Evolutionary conservation across 2,113 vertebrate species (phyloP).

Genomic region (Elgaria multicarinata): DNA sequence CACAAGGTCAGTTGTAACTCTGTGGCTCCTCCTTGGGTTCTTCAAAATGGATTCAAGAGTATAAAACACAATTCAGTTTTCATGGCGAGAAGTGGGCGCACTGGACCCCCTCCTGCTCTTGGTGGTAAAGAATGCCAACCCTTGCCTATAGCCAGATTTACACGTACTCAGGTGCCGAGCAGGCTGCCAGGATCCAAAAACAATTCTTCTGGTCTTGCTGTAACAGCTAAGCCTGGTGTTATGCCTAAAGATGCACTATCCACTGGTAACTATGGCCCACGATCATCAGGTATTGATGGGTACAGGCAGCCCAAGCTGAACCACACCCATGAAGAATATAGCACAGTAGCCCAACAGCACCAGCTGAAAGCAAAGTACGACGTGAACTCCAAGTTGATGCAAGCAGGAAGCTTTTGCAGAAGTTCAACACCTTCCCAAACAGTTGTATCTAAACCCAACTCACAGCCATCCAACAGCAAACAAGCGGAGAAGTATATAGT

Average conservation of each 20-base stretch:
- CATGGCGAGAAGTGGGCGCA: conserved; percentile 82
- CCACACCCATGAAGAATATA: conserved; percentile 70
- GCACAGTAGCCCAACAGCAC: conserved; percentile 60
- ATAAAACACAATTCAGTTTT: conserved; percentile 79
- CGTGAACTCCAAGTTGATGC: conserved; percentile 72
- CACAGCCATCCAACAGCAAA: conserved; percentile 68
- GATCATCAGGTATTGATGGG: conserved; percentile 58
- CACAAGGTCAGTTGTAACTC: conserved; percentile 89
- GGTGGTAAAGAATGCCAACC: conserved; percentile 91
- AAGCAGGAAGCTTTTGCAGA: conserved; percentile 74
- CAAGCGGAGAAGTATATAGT: conserved; percentile 76
- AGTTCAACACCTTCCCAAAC: conserved; percentile 68
- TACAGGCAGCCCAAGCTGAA: conserved; percentile 73
- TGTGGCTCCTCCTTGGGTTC: conserved; percentile 86
- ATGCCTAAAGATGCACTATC: conserved; percentile 60
- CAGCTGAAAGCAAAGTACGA: conserved; percentile 75
- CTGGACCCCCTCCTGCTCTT: conserved; percentile 88
- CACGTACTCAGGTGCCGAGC: conserved; percentile 84
- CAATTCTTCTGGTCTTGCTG: conserved; percentile 56
- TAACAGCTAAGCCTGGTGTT: conserved; percentile 48
- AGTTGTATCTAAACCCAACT: conserved; percentile 64
- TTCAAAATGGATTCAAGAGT: conserved; percentile 80
- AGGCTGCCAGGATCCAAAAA: conserved; percentile 64
- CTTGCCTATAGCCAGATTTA: conserved; percentile 78
- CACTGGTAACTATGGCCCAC: conserved; percentile 49